Conservation (phyloP, 2,113 vertebrate genomes). For the Myotis davidii region DNA sequence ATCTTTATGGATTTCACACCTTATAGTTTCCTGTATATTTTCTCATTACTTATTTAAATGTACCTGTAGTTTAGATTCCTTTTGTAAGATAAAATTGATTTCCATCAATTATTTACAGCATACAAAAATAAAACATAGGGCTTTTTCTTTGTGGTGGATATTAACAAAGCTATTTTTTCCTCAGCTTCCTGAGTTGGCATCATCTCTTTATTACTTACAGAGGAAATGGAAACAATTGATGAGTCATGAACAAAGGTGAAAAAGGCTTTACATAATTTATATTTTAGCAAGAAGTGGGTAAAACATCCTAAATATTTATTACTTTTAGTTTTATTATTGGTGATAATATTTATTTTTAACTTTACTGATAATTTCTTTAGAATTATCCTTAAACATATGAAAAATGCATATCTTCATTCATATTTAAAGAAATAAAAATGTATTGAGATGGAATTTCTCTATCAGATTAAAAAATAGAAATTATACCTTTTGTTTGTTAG, state of each 20-base stretch:
- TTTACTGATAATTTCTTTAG: neutral
- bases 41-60: conserved; percentile 60
- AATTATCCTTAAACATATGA: neutral
- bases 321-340: conserved; percentile 1
- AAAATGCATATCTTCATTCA: neutral
- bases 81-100: conserved; percentile 51
- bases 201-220: neutral
- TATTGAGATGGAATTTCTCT: neutral
- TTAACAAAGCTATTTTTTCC: neutral
- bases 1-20: conserved; percentile 23
- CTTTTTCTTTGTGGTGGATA: conserved; percentile 11
- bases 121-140: neutral
- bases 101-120: conserved; percentile 49
- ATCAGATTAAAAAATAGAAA: neutral
- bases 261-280: neutral
- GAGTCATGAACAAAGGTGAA: neutral
- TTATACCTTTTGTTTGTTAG: neutral
- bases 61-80: neutral
- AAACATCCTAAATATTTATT: neutral
- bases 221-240: neutral
- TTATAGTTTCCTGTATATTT: conserved; percentile 33
- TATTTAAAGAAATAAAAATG: conserved; percentile 13
- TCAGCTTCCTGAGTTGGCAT: neutral
- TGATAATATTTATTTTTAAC: neutral
- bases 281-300: neutral